A percentile compares a stretch with the other conserved stretches of the same genome.
Evolutionary conservation across 2,888 invertebrate genomes (phyloP).

Genomic region (Cyclophora albipunctata): DNA sequence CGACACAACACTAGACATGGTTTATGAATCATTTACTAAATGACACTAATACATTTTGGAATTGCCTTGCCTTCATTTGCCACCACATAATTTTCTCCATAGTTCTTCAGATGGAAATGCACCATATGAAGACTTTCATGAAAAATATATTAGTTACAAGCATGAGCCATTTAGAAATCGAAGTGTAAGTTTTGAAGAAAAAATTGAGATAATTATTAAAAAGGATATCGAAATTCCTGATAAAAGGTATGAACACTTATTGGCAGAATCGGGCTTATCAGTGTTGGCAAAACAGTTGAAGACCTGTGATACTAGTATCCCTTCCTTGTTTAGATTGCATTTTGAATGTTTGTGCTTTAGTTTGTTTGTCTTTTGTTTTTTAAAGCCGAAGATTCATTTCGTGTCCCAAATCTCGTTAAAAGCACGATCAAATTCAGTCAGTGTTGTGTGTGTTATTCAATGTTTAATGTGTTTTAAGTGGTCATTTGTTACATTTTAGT

Average conservation of each 20-base stretch:
- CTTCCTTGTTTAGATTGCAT: neutral
- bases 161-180: constrained; percentile 84
- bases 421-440: too few relatives aligned
- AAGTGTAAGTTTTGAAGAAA: constrained; percentile 82
- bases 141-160: constrained; percentile 83
- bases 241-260: constrained; percentile 49
- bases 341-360: constrained; percentile 1
- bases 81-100: constrained; percentile 64
- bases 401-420: neutral
- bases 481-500: too few relatives aligned
- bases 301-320: too few relatives aligned
- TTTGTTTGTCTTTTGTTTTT: constrained; percentile 7
- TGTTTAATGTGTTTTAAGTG: too few relatives aligned
- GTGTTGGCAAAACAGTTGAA: constrained; percentile 2
- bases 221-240: constrained; percentile 45
- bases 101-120: constrained; percentile 75
- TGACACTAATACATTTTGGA: neutral
- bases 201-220: constrained; percentile 51
- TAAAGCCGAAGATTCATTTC: neutral
- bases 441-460: too few relatives aligned
- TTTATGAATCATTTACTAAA: too few relatives aligned
- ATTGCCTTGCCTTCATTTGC: constrained; percentile 48
- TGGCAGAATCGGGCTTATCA: constrained; percentile 10
- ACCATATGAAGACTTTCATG: constrained; percentile 85
- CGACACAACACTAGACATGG: too few relatives aligned